Base-by-base conservation (phyloP, 2,113 vertebrate species). In the Leptodactylus fuscus region DNA sequence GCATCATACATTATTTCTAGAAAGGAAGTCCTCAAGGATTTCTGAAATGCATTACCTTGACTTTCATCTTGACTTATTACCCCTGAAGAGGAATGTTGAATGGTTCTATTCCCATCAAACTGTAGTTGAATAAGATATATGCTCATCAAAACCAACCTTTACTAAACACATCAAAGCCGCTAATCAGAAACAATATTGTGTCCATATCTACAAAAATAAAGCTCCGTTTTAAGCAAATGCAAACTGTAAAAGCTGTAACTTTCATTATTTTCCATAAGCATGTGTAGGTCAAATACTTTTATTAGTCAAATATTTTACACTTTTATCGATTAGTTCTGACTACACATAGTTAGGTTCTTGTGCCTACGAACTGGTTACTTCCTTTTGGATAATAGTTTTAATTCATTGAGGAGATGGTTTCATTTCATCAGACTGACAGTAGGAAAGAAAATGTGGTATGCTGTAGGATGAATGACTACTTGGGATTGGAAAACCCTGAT, bases 61-160 rank as follows among this genome's bases (percentile, higher is more conserved):
- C 82, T 83, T 83, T 75, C 38, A 83, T 83, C 82, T 75, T 60
- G 48, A 83, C 51, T 75, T 75, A 83, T 75, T 83, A 60, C 53
- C 82, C 60, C 70, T 58, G 51, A 83, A 83, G 71, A 60, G 38
- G 70, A 75, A 62, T 13, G 2, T 48, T 75, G 82, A 75, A 75
- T 62, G 49, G 24, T 69, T 41, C 49, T 78, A 24, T 53, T 74
- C 67, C 34, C 13, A 74, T 83, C 13, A 74, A 74, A 83, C 32
- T 70, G 48, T 12, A 62, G 53, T 55, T 80, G 55, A 80, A 44
- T 62, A 41, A 79, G 27, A 82, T 81, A 46, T 51, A 46, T 65
- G 20, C 34, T 55, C 65, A 82, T 82, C 67, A 73, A 83, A 83
- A 55, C 22, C 60, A 67, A 67, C 80, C 80, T 69, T 81, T 27